These are phyloP conservation scores for Pseudomyrmex pallidus DNA, from an alignment of 1,140 invertebrate genomes.

Conservation along the genomic window DNA sequence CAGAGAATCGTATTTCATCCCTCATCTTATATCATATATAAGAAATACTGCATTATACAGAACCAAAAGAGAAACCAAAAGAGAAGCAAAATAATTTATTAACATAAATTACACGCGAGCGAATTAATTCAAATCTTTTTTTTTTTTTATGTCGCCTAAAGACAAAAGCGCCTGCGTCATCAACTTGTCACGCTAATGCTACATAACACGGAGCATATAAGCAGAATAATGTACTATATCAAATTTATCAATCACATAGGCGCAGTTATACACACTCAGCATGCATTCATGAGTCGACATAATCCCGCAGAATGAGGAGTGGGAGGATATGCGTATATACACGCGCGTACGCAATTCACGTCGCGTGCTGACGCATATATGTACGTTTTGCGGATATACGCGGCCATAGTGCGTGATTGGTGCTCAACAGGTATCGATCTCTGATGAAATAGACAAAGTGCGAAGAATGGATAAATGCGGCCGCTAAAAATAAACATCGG, in stretches of 20 bases:
- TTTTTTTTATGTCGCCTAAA: slow-evolving; percentile 19
- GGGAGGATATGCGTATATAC: background rate
- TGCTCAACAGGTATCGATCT: slow-evolving; percentile 74
- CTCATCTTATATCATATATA: background rate
- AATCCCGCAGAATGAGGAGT: slow-evolving; percentile 47
- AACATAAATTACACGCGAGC: background rate
- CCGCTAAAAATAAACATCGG: slow-evolving; percentile 4
- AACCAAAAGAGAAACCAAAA: no score
- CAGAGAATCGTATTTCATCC: background rate
- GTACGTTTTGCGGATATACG: background rate
- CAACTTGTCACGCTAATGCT: no score
- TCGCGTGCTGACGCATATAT: no score
- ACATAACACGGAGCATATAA: background rate
- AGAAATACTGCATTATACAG: background rate
- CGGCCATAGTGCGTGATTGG: slow-evolving; percentile 44
- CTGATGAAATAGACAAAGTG: slow-evolving; percentile 60
- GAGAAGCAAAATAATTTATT: slow-evolving; percentile 2
- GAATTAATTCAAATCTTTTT: background rate
- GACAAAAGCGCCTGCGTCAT: background rate
- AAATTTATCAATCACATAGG: slow-evolving; percentile 56
- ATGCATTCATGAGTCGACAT: slow-evolving; percentile 63
- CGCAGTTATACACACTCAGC: slow-evolving; percentile 27
- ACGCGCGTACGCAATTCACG: no score
- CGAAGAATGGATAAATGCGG: slow-evolving; percentile 16
- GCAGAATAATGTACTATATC: no score